Base-by-base conservation (phyloP, 2,888 invertebrate species). In the Yponomeuta evonymella region DNA sequence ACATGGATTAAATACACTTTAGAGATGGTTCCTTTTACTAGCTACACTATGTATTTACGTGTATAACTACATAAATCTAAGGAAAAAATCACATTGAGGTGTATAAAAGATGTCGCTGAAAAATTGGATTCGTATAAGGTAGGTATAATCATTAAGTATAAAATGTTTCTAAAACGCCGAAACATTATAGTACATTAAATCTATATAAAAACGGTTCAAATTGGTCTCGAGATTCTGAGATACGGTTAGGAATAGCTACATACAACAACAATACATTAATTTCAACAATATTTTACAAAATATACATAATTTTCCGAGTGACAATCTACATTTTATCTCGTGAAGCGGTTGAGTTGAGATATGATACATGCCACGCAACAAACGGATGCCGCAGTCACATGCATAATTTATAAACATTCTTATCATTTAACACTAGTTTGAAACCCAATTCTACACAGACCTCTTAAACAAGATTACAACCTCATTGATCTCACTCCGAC, bases 201-300 rank as follows among this genome's bases (percentile, higher is more conserved):
- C 76, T 89, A 84, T 89, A 89, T 88, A 73, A 89, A 58, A 88
- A 84, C 84, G 83, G 81, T 87, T 84, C 84, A 23, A 81, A 83
- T 91, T 91, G 91, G 91, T 91, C 91, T 87, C 86, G 88, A 90
- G 86, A 89, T 87, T 90, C 84, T 83, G 87, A 86, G 83, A 87
- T 85, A 80, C 81, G 75, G 80, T 83, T 89, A 88, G 81, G 76
- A 81, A 82, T 67, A 69, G 23, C 15, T 74, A 79, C 84, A 58
- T 88, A 88, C 83, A 85, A 86, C 83, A 86, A 81, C 80, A 79
- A 75, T 81, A 80, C 76, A 81, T 66, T 67, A 12, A 67, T 67
- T 67, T 36, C 36, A 36, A 73, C 73, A 74, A 73, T 72, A 72
- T 73, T 29, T 71, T 29, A 65, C 51, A 58, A 58, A 58, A 58